Evolutionary conservation across 2,888 invertebrate species (phyloP), one percentile per base, ranked within the genome.

Genomic region (Belgica antarctica): DNA sequence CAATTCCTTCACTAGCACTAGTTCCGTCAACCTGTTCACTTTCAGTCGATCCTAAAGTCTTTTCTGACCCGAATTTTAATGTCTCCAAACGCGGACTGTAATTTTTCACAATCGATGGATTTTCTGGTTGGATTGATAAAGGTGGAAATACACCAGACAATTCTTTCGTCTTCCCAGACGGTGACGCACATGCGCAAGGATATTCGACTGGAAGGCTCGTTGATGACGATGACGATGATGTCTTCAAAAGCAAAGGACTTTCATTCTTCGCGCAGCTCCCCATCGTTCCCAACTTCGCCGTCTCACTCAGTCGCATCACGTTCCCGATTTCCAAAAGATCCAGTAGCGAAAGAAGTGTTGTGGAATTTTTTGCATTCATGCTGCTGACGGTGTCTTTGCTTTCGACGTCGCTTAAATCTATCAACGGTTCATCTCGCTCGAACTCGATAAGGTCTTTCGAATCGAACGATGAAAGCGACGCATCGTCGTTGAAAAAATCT

Each of bases 101-200:
- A 22, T 57, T 68, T 68, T 57, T 68, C 68, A 68, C 68, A 68
- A 68, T 68, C 68, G 68, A 68, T 68, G 68, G 57, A 68, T 68
- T 68, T 68, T 68, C 68, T 68, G 19, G 46, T 65, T 65, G 65
- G 65, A 46, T 65, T 65, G 68, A 52, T 68, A 68, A 57, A 68
- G 68, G 68, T 68, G 52, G 68, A 52, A 57, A 22, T n/a, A 59
- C 59, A 57, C 22, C 15, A 52, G 57, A 68, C 52, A 57, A 57
- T n/a, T 52, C 31, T 25, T 59, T 27, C 17, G 57, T 31, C 28
- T 68, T 68, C 68, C 68, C 68, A 68, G 34, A 52, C 52, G 52
- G 22, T 12, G 24, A 12, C 34, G 68, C 68, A 68, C 68, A 68
- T 68, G 68, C 68, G 68, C 52, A 19, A 28, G 68, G 28, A 34